phyloP scores from a whole-genome alignment of 1,140 invertebrate species.

The Dryas iulia region DNA sequence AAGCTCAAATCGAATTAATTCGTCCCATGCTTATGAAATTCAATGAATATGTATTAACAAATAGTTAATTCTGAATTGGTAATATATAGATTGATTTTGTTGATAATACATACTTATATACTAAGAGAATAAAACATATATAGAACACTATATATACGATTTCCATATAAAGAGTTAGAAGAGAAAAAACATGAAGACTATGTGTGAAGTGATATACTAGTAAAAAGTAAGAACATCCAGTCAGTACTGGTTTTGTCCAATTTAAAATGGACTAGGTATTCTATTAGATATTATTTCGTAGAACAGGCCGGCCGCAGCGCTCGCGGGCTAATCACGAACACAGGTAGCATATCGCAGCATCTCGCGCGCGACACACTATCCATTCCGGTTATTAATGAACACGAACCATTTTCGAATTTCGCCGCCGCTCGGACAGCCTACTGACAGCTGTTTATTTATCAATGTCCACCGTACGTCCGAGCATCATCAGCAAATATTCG shows the following conservation, averaged over 20 bases:
- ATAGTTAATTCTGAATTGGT: not conserved
- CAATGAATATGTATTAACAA: slow-evolving; percentile 1
- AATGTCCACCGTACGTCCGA: slow-evolving; percentile 49
- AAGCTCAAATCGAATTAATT: not conserved
- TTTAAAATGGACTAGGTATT: slow-evolving; percentile 21
- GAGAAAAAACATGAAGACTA: not conserved
- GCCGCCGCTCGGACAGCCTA: slow-evolving; percentile 46
- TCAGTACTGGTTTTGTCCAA: not conserved
- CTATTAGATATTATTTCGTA: slow-evolving; percentile 22
- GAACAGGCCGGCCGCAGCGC: slow-evolving; percentile 24
- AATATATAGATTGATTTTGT: not conserved
- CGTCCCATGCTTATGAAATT: not conserved
- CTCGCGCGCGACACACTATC: slow-evolving; percentile 55
- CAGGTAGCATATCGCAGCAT: slow-evolving; percentile 66
- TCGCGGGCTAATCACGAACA: slow-evolving; percentile 50
- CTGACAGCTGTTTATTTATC: slow-evolving; percentile 71
- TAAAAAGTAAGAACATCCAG: not conserved
- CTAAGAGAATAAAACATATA: not conserved
- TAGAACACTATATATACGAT: not conserved
- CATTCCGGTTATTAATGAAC: slow-evolving; percentile 69
- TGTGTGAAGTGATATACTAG: not conserved
- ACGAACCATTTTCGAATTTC: slow-evolving; percentile 55
- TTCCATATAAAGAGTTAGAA: not conserved
- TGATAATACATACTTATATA: not conserved
- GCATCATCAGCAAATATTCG: slow-evolving; percentile 55